A percentile compares a stretch with the other conserved stretches of the same genome.
Evolutionary conservation across 35 echinoderm and acorn worm species (phyloP).

Genomic region (Amphiura filiformis): DNA sequence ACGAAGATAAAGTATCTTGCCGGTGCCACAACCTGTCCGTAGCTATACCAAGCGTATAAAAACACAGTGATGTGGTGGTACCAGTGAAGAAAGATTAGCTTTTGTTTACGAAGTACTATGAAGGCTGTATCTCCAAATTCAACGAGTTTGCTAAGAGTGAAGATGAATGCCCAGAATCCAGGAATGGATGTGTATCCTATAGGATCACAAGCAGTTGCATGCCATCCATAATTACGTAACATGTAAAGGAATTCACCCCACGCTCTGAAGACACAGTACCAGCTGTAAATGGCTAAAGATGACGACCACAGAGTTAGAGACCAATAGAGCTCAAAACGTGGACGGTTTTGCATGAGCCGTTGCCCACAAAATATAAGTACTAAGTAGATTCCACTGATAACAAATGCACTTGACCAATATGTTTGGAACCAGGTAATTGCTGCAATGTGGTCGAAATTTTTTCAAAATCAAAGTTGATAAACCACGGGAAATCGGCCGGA

Average conservation of each 20-base stretch:
- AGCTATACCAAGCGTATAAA: slow-evolving; percentile 49
- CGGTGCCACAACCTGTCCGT: neutral
- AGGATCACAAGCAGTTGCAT: slow-evolving; percentile 50
- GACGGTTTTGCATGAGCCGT: slow-evolving; percentile 43
- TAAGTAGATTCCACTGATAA: slow-evolving; percentile 41
- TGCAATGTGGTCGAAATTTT: neutral
- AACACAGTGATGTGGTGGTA: slow-evolving; percentile 65
- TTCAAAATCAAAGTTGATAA: slow-evolving; percentile 32
- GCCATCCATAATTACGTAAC: slow-evolving; percentile 31
- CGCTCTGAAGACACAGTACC: slow-evolving; percentile 26
- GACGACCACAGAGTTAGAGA: slow-evolving; percentile 60
- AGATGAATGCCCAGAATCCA: slow-evolving; percentile 62
- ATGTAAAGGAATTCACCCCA: neutral
- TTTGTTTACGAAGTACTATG: slow-evolving; percentile 76
- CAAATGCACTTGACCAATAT: slow-evolving; percentile 44
- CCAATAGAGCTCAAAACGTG: slow-evolving; percentile 33
- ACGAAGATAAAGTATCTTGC: slow-evolving; percentile 43
- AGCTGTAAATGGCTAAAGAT: slow-evolving; percentile 65
- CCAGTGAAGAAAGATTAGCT: slow-evolving; percentile 84
- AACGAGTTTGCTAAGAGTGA: slow-evolving; percentile 55
- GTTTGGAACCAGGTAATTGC: slow-evolving; percentile 18
- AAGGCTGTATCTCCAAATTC: slow-evolving; percentile 84
- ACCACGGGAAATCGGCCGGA: neutral
- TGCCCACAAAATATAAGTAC: slow-evolving; percentile 52
- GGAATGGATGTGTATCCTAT: slow-evolving; percentile 19